phyloP scores from a whole-genome alignment of 2,888 invertebrate species.

The Linyphia triangularis region DNA sequence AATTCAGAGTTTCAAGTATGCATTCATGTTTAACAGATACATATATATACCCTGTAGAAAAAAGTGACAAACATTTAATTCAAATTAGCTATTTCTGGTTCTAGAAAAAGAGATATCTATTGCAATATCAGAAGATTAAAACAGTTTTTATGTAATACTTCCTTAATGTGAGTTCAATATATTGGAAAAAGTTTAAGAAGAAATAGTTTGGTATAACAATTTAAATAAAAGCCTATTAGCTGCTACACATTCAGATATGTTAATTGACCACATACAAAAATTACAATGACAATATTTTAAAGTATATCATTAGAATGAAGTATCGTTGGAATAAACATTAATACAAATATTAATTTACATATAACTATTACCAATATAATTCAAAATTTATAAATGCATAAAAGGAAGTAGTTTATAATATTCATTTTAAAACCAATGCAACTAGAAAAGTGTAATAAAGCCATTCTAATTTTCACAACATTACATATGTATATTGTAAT shows the following conservation, averaged over 20 bases:
- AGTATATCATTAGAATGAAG: not conserved
- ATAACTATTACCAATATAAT: not conserved
- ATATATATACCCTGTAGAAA: constrained; percentile 24
- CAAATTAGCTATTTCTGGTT: constrained; percentile 22
- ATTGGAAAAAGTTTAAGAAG: constrained; percentile 6
- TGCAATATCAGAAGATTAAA: constrained; percentile 9
- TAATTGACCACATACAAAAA: constrained; percentile 42
- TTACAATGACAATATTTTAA: constrained; percentile 19
- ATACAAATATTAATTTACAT: not conserved
- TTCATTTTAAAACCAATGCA: not conserved
- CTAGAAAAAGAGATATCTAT: constrained; percentile 31
- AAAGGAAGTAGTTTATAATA: not conserved
- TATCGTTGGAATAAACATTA: not conserved
- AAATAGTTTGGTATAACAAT: not conserved
- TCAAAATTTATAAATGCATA: not conserved
- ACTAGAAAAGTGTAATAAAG: constrained; percentile 54
- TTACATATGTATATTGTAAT: constrained; percentile 61
- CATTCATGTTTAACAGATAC: constrained; percentile 23
- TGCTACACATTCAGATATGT: constrained; percentile 63
- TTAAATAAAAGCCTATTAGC: constrained; percentile 26
- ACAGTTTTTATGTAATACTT: not conserved
- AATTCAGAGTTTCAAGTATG: not conserved
- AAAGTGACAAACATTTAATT: not conserved
- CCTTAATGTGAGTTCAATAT: constrained; percentile 17
- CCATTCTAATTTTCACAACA: constrained; percentile 51